phyloP scores from a whole-genome alignment of 2,888 invertebrate genomes.

The Camptogramma bilineatum region DNA sequence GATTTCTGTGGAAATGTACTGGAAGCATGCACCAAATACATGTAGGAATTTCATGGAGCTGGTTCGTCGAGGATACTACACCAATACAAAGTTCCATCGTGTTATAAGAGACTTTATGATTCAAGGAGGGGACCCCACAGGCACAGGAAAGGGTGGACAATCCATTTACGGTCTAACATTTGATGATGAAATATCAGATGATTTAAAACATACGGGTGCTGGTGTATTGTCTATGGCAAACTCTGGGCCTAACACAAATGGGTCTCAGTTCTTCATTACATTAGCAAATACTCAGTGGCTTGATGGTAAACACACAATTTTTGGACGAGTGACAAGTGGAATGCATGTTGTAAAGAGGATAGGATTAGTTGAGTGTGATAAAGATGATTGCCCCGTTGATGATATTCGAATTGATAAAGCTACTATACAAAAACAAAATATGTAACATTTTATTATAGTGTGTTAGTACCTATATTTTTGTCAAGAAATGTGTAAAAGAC shows the following conservation, averaged over 20 bases:
- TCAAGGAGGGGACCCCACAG: slow-evolving; percentile 98
- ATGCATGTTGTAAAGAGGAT: slow-evolving; percentile 97
- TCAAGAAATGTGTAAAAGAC: neutral
- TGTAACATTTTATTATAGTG: slow-evolving; percentile 4
- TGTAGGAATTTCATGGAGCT: slow-evolving; percentile 99
- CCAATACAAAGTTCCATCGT: slow-evolving; percentile 97
- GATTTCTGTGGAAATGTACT: slow-evolving; percentile 96
- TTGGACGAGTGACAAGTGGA: slow-evolving; percentile 94
- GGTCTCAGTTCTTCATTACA: slow-evolving; percentile 99
- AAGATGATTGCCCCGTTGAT: slow-evolving; percentile 95
- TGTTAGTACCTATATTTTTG: neutral
- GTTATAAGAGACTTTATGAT: slow-evolving; percentile 98
- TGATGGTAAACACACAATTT: slow-evolving; percentile 98
- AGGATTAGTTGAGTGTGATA: slow-evolving; percentile 97
- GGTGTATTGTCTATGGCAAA: slow-evolving; percentile 99
- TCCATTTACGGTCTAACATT: slow-evolving; percentile 98
- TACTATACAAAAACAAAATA: slow-evolving; percentile 53
- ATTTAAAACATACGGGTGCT: slow-evolving; percentile 97
- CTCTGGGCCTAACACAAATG: slow-evolving; percentile 98
- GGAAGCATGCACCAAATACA: slow-evolving; percentile 99
- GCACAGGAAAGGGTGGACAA: slow-evolving; percentile 97
- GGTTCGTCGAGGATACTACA: slow-evolving; percentile 96
- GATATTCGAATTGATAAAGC: slow-evolving; percentile 90
- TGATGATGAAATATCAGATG: slow-evolving; percentile 97
- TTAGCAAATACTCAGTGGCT: slow-evolving; percentile 98